Base-by-base conservation (phyloP, 2,797 vertebrate species). In the Ciconia nigra region DNA sequence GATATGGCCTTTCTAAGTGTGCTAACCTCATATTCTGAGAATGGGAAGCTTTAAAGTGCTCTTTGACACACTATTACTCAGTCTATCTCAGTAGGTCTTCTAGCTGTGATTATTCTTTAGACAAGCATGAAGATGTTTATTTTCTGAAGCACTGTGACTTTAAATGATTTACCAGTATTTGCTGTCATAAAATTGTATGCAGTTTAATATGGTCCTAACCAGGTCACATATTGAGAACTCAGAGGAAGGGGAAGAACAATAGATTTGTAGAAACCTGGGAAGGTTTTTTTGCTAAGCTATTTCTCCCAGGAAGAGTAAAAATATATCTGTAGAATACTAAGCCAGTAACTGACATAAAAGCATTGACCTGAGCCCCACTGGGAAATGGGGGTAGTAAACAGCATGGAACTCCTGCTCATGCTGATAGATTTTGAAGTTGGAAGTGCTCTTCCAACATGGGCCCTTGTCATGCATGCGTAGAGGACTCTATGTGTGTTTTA, bases 401-500 rank as follows among this genome's bases (percentile, higher is more conserved):
- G 26, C 42, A 35, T 77, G 49, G 26, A 67, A 47, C 65, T 77
- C 28, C 70, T 78, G 37, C 74, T 59, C 15, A 1, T 11, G 5
- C 26, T 59, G 51, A 13, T 14, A 28, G 55, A 17, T 77, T 54
- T 73, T 42, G 41, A 51, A 17, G 11, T 37, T 63, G 28, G 47
- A 79, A 54, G 10, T 58, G 89, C n/a, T 69, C 29, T 77, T 83
- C 20, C 51, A 2, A 3, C 17, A 5, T 4, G 5, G 11, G 21
- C 7, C 11, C 9, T 70, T 42, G 33, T 44, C 20, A 17, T 52
- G 14, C 10, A 5, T 44, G 28, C 21, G 9, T 11, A 44, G n/a
- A 63, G 29, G 19, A 21, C 15, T 44, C 31, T 6, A 1, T 0
- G 0, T 33, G 21, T 33, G 31, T 20, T 67, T 13, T 5, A 4